Base-by-base conservation (phyloP, 2,797 vertebrate genomes). In the Artibeus lituratus region DNA sequence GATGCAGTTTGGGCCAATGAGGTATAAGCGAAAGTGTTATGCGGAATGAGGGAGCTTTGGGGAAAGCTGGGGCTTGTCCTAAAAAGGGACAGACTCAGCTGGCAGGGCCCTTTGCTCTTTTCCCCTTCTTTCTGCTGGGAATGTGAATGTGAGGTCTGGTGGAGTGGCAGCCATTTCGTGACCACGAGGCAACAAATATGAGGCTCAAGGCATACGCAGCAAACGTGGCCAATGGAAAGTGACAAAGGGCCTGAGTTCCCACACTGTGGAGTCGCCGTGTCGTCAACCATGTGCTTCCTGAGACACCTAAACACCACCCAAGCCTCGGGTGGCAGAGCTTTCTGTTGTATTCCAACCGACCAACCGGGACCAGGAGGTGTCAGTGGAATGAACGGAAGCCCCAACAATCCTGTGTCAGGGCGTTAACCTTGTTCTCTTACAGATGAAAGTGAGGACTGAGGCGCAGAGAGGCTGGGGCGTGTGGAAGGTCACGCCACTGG, bases 401-500 rank as follows among this genome's bases (percentile, higher is more conserved):
- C 5, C 29, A 0, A 18, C 47, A 32, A 6, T 3, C 73, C 39
- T 29, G 5, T 5, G 3, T 19, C 21, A 22, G 80, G 51, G n/a
- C 39, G 0, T 24, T 55, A 39, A 57, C 24, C 3, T 24, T 0
- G 0, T 16, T 42, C 49, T 49, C 15, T 1, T 18, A 47, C 10
- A 42, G 74, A 59, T 15, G 42, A 62, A 81, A 67, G 11, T 12
- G 57, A 57, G 39, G 80, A 14, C 35, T 15, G 10, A 90, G 62
- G 19, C 32, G 8, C 65, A 47, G 37, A 87, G 26, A 7, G 5
- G 32, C 29, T n/a, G 42, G 37, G 14, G 18, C 0, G 1, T 18
- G 7, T 29, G 35, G 44, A 47, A 51, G 8, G 6, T 55, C 53
- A 67, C 44, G 44, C 22, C 11, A 65, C n/a, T 24, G 74, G 21